phyloP scores from a whole-genome alignment of 2,797 vertebrate species.

The Hybognathus amarus region DNA sequence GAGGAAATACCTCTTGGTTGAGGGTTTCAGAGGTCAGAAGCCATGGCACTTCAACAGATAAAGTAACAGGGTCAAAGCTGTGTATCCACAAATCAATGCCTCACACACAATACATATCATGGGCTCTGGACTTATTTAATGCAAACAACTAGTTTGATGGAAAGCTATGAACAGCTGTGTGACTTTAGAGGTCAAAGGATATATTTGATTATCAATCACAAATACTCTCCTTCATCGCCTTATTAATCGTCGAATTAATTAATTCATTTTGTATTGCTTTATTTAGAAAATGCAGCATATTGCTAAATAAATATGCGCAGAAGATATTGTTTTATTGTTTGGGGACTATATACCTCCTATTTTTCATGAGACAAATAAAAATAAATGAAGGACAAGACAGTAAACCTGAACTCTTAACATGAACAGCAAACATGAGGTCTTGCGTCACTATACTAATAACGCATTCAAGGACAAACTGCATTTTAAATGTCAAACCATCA shows the following conservation, averaged over 20 bases:
- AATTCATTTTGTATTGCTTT: neutral
- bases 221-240: slow-evolving; percentile 20
- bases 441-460: slow-evolving; percentile 20
- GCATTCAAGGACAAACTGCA: slow-evolving; percentile 44
- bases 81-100: slow-evolving; percentile 75
- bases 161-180: slow-evolving; percentile 24
- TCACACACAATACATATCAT: slow-evolving; percentile 68
- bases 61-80: slow-evolving; percentile 71
- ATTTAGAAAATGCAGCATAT: neutral
- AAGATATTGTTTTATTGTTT: neutral
- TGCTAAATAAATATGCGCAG: neutral
- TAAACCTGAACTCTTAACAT: neutral
- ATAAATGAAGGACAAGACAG: neutral
- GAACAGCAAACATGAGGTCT: neutral
- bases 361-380: neutral
- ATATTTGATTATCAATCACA: slow-evolving; percentile 28
- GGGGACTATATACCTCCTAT: neutral
- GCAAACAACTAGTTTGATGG: slow-evolving; percentile 19
- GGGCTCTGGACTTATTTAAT: slow-evolving; percentile 44
- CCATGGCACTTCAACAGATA: slow-evolving; percentile 68
- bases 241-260: neutral
- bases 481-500: slow-evolving; percentile 47
- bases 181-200: slow-evolving; percentile 43
- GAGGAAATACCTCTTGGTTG: slow-evolving; percentile 62
- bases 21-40: slow-evolving; percentile 70